phyloP scores from a whole-genome alignment of 2,888 invertebrate genomes.

The Lasioglossum zephyrum region DNA sequence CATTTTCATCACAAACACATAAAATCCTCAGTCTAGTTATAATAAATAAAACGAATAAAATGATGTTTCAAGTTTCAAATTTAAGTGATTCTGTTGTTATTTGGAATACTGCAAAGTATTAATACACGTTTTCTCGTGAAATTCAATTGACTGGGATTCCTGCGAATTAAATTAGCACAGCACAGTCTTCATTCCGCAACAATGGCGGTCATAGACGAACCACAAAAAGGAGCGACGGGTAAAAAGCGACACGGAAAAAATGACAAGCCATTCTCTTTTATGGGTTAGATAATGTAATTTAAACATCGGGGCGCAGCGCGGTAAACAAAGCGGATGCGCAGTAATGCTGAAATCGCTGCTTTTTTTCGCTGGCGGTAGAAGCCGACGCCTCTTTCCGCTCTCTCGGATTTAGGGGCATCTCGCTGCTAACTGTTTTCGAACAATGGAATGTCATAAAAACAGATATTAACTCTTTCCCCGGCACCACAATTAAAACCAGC shows the following conservation, averaged over 20 bases:
- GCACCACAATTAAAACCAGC: conserved; percentile 30
- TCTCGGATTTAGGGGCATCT: not conserved
- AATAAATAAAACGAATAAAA: not conserved
- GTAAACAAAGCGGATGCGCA: not conserved
- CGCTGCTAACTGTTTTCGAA: conserved; percentile 17
- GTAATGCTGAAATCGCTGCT: not conserved
- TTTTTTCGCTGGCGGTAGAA: not conserved
- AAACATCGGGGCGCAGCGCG: conserved; percentile 6
- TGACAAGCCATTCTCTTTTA: conserved; percentile 1
- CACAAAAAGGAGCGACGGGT: not conserved
- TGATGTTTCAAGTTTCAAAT: not conserved
- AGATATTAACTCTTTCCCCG: conserved; percentile 31
- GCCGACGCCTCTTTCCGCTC: not conserved
- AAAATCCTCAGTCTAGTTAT: no score
- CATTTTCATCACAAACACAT: no score
- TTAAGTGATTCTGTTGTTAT: no score
- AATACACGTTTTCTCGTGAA: not conserved
- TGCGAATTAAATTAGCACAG: not conserved
- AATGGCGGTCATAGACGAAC: not conserved
- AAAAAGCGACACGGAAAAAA: not conserved
- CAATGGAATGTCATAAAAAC: conserved; percentile 35
- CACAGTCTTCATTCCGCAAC: not conserved
- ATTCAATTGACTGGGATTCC: not conserved
- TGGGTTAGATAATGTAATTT: conserved; percentile 23
- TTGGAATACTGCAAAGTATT: not conserved